phyloP scores from a whole-genome alignment of 2,797 vertebrate genomes.

The Columba guinea region DNA sequence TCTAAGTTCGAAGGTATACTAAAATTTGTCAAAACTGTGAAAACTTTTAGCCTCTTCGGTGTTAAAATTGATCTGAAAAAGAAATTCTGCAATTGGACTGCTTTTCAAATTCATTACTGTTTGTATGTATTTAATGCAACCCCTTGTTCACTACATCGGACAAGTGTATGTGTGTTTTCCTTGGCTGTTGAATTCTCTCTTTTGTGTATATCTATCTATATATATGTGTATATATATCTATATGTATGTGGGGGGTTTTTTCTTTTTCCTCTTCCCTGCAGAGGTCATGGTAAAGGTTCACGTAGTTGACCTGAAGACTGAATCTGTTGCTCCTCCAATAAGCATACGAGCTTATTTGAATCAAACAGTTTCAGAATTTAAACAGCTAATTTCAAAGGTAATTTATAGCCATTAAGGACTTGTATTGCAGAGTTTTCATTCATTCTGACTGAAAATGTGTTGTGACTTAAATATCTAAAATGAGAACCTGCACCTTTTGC shows the following conservation, averaged over 20 bases:
- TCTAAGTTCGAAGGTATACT: neutral
- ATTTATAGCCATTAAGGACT: neutral
- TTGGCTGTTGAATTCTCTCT: neutral
- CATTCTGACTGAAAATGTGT: neutral
- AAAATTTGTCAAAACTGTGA: neutral
- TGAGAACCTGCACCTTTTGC: neutral
- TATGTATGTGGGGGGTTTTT: neutral
- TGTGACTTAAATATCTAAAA: neutral
- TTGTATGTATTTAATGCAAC: neutral
- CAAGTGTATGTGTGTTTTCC: neutral
- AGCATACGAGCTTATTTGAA: slow-evolving; percentile 96
- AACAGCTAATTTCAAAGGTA: slow-evolving; percentile 97
- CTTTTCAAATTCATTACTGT: neutral
- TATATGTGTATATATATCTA: no score
- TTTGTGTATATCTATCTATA: no score
- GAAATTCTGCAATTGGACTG: neutral
- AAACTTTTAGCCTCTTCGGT: neutral
- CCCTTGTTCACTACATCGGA: neutral
- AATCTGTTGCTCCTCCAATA: slow-evolving; percentile 88
- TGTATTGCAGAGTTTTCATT: neutral
- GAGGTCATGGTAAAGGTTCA: slow-evolving; percentile 99
- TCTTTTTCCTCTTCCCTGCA: slow-evolving; percentile 66
- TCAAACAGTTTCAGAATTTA: slow-evolving; percentile 95
- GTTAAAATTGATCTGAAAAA: neutral
- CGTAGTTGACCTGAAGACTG: slow-evolving; percentile 90